phyloP scores from a whole-genome alignment of 2,113 vertebrate species.

The chimpanzee (Pan troglodytes) region NHGRI_mPanTro3-v2.1_pri NC_072408.2:75518001-75518500 shows the following conservation, averaged over 20 bases:
- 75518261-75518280: not conserved
- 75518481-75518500: not conserved
- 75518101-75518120: too few species aligned
- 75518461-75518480: not conserved
- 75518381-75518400: not conserved
- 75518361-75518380: not conserved
- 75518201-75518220: not conserved
- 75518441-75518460: not conserved
- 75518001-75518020: too few species aligned
- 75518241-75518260: not conserved
- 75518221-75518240: not conserved
- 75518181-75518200: not conserved
- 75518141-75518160: too few species aligned
- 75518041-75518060: too few species aligned
- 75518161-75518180: not conserved
- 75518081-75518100: too few species aligned
- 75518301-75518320: not conserved
- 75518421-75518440: not conserved
- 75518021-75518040: rapidly evolving
- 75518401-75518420: not conserved
- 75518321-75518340: not conserved
- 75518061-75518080: too few species aligned
- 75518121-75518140: too few species aligned
- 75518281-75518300: not conserved
- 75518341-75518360: not conserved